Percentiles rank a stretch among this genome's conserved stretches.
Conservation (phyloP, 1,140 invertebrate genomes). For the Pteromalus puparum region DNA sequence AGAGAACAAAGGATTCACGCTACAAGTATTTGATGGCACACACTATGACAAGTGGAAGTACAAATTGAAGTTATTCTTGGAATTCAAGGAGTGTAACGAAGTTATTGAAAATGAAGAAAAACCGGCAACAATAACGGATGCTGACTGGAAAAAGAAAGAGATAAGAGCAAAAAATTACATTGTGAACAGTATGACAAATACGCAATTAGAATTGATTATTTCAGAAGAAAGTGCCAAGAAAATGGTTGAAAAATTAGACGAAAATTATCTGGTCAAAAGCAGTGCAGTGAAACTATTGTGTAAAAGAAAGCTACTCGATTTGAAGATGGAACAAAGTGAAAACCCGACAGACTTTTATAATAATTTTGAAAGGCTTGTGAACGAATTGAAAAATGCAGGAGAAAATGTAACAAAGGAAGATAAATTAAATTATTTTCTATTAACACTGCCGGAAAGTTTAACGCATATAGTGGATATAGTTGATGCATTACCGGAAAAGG, state of each 20-base stretch:
- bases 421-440: slow-evolving; percentile 65
- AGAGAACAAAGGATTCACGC: slow-evolving; percentile 41
- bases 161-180: slow-evolving; percentile 61
- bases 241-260: slow-evolving; percentile 58
- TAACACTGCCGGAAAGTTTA: slow-evolving; percentile 56
- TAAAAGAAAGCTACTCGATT: slow-evolving; percentile 55
- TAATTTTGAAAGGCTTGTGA: slow-evolving; percentile 61
- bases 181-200: slow-evolving; percentile 59
- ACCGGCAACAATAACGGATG: slow-evolving; percentile 39
- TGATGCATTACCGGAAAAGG: slow-evolving; percentile 46
- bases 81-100: slow-evolving; percentile 42
- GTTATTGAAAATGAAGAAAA: slow-evolving; percentile 42
- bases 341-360: slow-evolving; percentile 57
- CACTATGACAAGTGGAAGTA: slow-evolving; percentile 53
- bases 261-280: background rate
- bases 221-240: slow-evolving; percentile 55
- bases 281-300: slow-evolving; percentile 42
- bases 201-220: slow-evolving; percentile 59
- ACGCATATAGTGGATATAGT: slow-evolving; percentile 51
- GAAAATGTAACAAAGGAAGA: slow-evolving; percentile 58
- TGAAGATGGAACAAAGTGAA: slow-evolving; percentile 58
- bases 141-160: slow-evolving; percentile 55
- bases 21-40: slow-evolving; percentile 52
- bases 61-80: slow-evolving; percentile 48
- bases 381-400: slow-evolving; percentile 60